Evolutionary conservation across 2,113 vertebrate genomes (phyloP).

Genomic region (Glareola pratincola): DNA sequence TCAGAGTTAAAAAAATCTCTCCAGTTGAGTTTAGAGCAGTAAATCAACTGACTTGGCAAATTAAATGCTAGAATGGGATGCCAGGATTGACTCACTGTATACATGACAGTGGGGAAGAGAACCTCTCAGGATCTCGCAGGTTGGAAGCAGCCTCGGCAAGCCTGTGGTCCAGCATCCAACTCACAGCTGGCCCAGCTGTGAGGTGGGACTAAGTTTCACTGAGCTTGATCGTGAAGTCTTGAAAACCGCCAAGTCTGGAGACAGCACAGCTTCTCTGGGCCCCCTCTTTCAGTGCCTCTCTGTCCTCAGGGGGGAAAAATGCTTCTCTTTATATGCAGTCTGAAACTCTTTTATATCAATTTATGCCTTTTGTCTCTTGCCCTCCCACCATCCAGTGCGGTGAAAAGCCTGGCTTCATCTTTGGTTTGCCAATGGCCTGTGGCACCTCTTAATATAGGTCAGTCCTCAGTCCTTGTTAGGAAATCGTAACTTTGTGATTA

Average conservation of each 20-base stretch:
- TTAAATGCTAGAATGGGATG: not conserved
- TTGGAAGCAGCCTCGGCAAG: not conserved
- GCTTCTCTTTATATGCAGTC: not conserved
- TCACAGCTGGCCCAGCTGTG: not conserved
- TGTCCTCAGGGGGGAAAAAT: not conserved
- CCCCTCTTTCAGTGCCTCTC: not conserved
- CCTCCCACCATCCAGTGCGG: not conserved
- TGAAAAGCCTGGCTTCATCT: not conserved
- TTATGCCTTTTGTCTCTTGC: not conserved
- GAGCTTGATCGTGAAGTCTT: not conserved
- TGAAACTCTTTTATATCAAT: not conserved
- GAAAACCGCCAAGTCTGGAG: not conserved
- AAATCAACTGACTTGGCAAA: not conserved
- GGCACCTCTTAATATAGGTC: conserved; percentile 25
- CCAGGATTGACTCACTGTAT: rapidly evolving
- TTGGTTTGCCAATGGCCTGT: not conserved
- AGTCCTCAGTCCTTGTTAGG: conserved; percentile 3
- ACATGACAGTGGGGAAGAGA: not conserved
- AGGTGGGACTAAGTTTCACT: not conserved
- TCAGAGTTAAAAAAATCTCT: not conserved
- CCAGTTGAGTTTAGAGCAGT: not conserved
- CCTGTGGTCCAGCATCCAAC: not conserved
- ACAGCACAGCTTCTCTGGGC: not conserved
- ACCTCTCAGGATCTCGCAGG: not conserved
- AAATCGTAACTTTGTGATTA: conserved; percentile 25